phyloP scores from a whole-genome alignment of 2,797 vertebrate species.

The Crenichthys baileyi region DNA sequence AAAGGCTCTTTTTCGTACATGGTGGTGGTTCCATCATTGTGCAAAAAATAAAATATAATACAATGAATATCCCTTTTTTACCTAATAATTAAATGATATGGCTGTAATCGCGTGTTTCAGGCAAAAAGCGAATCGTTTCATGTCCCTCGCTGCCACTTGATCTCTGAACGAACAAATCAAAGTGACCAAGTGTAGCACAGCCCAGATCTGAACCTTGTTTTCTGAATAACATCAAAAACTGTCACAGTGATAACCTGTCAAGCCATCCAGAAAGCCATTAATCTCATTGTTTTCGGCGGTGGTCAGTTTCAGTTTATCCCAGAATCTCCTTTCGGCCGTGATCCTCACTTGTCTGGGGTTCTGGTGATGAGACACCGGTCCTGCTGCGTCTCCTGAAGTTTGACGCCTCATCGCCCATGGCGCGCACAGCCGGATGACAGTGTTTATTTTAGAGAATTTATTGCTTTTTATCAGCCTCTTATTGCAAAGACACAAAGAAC shows the following conservation, averaged over 20 bases:
- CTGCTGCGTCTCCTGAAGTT: slow-evolving; percentile 79
- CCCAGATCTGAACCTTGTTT: slow-evolving; percentile 56
- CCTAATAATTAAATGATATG: slow-evolving; percentile 68
- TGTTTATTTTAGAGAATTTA: slow-evolving; percentile 74
- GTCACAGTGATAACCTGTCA: slow-evolving; percentile 78
- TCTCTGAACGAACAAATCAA: slow-evolving; percentile 68
- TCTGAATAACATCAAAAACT: slow-evolving; percentile 66
- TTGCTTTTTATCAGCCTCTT: slow-evolving; percentile 79
- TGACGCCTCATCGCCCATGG: slow-evolving; percentile 77
- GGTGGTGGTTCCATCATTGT: slow-evolving; percentile 89
- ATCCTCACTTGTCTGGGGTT: slow-evolving; percentile 59
- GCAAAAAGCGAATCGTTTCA: slow-evolving; percentile 61
- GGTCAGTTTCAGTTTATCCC: slow-evolving; percentile 48
- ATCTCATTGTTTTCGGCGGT: slow-evolving; percentile 49
- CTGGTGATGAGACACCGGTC: slow-evolving; percentile 63
- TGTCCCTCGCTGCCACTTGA: slow-evolving; percentile 71
- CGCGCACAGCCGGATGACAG: slow-evolving; percentile 67
- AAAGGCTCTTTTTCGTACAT: slow-evolving; percentile 90
- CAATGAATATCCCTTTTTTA: slow-evolving; percentile 48
- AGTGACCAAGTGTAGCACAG: slow-evolving; percentile 75
- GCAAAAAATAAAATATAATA: slow-evolving; percentile 53
- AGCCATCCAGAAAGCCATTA: slow-evolving; percentile 47
- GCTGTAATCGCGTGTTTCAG: slow-evolving; percentile 66
- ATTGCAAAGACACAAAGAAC: slow-evolving; percentile 75
- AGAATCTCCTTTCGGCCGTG: slow-evolving; percentile 43